Conservation (phyloP, 2,797 vertebrate species). For the Choloepus didactylus region DNA sequence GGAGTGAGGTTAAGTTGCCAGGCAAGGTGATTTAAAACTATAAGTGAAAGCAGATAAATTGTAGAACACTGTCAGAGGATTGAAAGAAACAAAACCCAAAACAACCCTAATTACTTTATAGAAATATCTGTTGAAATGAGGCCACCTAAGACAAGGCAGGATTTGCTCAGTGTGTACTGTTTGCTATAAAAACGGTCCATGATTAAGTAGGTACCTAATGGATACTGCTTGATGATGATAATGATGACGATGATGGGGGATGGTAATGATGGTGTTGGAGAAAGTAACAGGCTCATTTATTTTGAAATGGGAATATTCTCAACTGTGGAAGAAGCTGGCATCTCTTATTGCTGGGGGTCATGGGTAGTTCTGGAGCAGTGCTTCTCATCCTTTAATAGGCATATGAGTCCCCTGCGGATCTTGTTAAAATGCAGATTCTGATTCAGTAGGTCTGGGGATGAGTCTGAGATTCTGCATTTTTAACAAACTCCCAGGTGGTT, state of each 20-base stretch:
- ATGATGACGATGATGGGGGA: too few species aligned
- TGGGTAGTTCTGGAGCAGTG: not conserved
- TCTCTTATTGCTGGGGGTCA: not conserved
- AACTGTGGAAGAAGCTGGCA: not conserved
- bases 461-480: not conserved
- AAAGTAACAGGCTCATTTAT: not conserved
- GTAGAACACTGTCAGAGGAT: not conserved
- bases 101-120: not conserved
- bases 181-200: not conserved
- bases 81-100: not conserved
- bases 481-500: not conserved
- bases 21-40: not conserved
- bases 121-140: not conserved
- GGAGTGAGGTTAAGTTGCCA: not conserved
- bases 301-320: not conserved
- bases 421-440: not conserved
- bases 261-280: not conserved
- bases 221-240: not conserved
- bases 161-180: too few species aligned
- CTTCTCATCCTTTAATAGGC: not conserved
- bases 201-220: too few species aligned
- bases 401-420: not conserved
- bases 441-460: too few species aligned
- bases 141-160: not conserved
- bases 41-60: not conserved